Conservation (phyloP, 2,113 vertebrate species). For the Cyprinodon brontotheroides region DNA sequence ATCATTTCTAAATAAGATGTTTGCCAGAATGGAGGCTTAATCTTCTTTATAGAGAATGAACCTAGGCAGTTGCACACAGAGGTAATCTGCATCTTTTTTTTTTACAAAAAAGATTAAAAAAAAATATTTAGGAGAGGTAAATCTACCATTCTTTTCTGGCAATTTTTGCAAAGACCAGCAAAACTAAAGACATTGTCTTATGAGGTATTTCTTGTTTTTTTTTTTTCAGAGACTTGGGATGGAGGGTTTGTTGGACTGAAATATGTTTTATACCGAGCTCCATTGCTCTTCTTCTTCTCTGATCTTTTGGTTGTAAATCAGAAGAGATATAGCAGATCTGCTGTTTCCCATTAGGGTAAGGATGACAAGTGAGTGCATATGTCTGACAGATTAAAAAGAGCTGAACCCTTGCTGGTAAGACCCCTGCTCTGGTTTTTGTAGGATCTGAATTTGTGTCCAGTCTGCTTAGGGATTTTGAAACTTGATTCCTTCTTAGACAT, state of each 20-base stretch:
- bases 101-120: slow-evolving; percentile 46
- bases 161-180: slow-evolving; percentile 37
- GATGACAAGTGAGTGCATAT: slow-evolving; percentile 33
- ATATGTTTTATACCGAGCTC: background rate
- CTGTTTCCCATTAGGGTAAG: slow-evolving; percentile 25
- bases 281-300: background rate
- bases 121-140: slow-evolving; percentile 49
- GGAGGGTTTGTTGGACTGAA: slow-evolving; percentile 2
- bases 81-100: slow-evolving; percentile 61
- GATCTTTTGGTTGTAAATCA: slow-evolving; percentile 25
- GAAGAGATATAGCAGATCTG: slow-evolving; percentile 31
- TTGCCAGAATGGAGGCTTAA: slow-evolving; percentile 71
- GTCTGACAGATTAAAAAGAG: slow-evolving; percentile 24
- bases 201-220: background rate
- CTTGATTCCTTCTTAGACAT: background rate
- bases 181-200: slow-evolving; percentile 4
- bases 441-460: slow-evolving; percentile 10
- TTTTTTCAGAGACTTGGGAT: slow-evolving; percentile 12
- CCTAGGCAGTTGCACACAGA: slow-evolving; percentile 15
- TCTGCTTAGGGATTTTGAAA: slow-evolving; percentile 6
- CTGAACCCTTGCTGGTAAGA: slow-evolving; percentile 7
- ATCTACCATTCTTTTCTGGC: slow-evolving; percentile 46
- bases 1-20: slow-evolving; percentile 60
- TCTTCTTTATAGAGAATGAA: slow-evolving; percentile 66
- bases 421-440: slow-evolving; percentile 19